Evolutionary conservation across 2,888 invertebrate species (phyloP).

Genomic region (Thera obeliscata): DNA sequence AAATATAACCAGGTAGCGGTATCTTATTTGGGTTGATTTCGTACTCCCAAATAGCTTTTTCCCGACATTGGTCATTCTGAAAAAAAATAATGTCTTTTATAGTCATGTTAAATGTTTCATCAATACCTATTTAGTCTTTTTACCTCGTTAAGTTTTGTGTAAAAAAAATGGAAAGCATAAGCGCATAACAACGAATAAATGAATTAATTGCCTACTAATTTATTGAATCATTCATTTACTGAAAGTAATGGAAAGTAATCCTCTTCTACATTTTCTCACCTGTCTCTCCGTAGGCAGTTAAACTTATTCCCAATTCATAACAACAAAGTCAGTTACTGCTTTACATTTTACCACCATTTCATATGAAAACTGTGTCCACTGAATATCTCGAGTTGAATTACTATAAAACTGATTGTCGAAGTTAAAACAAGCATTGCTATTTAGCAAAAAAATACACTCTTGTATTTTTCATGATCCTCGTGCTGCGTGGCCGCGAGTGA

Average conservation of each 20-base stretch:
- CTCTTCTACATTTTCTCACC: constrained; percentile 25
- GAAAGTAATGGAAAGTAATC: too few species aligned
- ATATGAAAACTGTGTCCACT: constrained; percentile 10
- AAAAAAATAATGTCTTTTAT: constrained; percentile 45
- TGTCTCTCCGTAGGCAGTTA: constrained; percentile 17
- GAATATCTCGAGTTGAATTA: constrained; percentile 5
- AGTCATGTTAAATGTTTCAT: not conserved
- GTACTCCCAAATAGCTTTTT: constrained; percentile 46
- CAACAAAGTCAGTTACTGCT: constrained; percentile 1
- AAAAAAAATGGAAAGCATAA: too few species aligned
- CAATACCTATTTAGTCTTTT: too few species aligned
- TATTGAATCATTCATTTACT: too few species aligned
- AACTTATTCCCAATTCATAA: constrained; percentile 24
- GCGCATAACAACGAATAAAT: too few species aligned
- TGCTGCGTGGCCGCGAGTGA: constrained; percentile 19
- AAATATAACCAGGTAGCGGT: constrained; percentile 67
- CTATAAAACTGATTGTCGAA: constrained; percentile 9
- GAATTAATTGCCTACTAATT: too few species aligned
- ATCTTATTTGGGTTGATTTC: constrained; percentile 56
- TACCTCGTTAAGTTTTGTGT: too few species aligned
- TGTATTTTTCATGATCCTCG: constrained; percentile 36
- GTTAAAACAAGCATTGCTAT: constrained; percentile 16
- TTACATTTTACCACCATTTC: constrained; percentile 22
- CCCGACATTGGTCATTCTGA: constrained; percentile 64
- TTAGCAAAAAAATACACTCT: not conserved